A percentile compares a stretch with the other conserved stretches of the same genome.
phyloP scores from a whole-genome alignment of 2,888 invertebrate genomes.

The Spisula solida region DNA sequence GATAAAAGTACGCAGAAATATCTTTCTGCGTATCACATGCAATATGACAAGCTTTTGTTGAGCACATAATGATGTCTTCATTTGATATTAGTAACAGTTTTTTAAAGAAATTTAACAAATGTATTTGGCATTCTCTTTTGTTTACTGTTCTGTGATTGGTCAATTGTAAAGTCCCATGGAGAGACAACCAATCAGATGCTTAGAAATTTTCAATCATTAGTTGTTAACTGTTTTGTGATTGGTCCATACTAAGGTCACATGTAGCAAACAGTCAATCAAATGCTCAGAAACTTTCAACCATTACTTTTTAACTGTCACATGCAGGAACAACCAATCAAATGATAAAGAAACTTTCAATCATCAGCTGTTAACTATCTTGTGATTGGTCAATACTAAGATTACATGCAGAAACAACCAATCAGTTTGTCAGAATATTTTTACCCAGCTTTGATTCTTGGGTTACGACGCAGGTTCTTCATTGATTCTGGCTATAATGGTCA shows the following conservation, averaged over 20 bases:
- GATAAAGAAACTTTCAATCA: neutral
- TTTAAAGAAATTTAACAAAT: neutral
- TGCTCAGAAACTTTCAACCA: neutral
- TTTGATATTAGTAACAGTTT: neutral
- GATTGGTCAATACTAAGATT: neutral
- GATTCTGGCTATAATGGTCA: no score
- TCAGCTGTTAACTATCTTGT: neutral
- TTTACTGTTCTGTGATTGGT: neutral
- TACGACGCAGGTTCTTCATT: no score
- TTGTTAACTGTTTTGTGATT: neutral
- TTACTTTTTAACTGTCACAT: no score
- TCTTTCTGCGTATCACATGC: neutral
- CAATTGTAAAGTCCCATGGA: neutral
- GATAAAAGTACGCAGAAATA: neutral
- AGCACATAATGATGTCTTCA: slow-evolving; percentile 5
- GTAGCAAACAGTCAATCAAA: neutral
- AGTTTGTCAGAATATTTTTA: no score
- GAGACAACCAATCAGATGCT: neutral
- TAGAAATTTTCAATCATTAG: no score
- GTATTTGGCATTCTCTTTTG: neutral
- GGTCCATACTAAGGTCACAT: neutral
- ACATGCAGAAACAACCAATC: no score
- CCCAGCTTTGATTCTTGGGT: no score
- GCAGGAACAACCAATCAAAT: neutral
- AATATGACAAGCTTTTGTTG: neutral